Evolutionary conservation across 30 jellyfish, hydroid and myxozoan species (phyloP), one percentile per base, ranked within the genome.

Genomic region (Cassiopea xamachana): DNA sequence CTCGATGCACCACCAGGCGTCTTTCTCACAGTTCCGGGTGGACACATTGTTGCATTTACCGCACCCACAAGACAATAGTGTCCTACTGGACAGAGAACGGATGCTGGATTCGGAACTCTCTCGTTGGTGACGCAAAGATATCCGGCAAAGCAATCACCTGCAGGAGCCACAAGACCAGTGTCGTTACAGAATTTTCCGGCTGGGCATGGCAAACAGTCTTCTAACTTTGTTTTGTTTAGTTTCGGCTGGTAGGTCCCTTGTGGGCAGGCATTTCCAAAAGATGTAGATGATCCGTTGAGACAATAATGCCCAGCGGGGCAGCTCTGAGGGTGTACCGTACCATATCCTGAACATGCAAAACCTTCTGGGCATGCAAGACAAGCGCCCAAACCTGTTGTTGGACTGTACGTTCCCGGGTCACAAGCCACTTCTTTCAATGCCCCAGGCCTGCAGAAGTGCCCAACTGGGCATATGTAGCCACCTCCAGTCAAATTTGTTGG

Each of bases 291-390:
- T 61, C 99, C 99, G 51, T 74, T 84, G 48, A 47, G 86, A 84
- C 99, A 95, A 69, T 91, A 95, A 48, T 91, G 93, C 17, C 99
- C 99, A 69, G 79, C 89, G 1, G 99, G 99, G 69, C 99, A 95
- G 49, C 97, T 7, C 45, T 15, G 49, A 6, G 99, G 99, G 75
- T 72, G 92, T 10, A 79, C 51, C 1, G 98, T 95, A 4, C 85
- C 97, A 46, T 19, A 91, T 4, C 87, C 96, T 7, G 99, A 94
- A 81, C 99, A 95, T 50, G 93, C 60, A 74, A 64, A 89, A 6
- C 99, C 99, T 18, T 81, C 93, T 15, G 94, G 91, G 80, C 99
- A 95, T 6, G 91, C 60, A 39, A 87, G 77, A 71, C 99, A 95
- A 4, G 82, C 39, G 59, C 93, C 97, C 44, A 87, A 69, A 27